Conservation (phyloP, 2,797 vertebrate species). For the Hoplostethus mediterraneus region DNA sequence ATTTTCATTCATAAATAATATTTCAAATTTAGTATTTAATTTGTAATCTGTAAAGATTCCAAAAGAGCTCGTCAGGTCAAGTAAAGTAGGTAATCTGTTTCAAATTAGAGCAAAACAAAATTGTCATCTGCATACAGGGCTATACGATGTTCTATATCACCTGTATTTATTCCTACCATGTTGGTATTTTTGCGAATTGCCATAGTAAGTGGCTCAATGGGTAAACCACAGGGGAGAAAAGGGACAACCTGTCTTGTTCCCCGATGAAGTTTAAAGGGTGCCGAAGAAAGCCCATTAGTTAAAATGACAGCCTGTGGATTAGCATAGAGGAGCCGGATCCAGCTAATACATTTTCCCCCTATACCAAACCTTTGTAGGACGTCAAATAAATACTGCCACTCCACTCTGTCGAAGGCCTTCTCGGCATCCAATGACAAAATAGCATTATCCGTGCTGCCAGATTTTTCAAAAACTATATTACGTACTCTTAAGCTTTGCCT, state of each 20-base stretch:
- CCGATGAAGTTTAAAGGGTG: neutral
- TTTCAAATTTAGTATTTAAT: too few species aligned
- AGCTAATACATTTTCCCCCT: neutral
- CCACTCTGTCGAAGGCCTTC: too few species aligned
- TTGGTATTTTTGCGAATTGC: neutral
- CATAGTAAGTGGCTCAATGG: neutral
- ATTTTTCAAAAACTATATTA: neutral
- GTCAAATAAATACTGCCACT: too few species aligned
- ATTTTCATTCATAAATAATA: too few species aligned
- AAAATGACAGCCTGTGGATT: neutral
- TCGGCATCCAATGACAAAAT: too few species aligned
- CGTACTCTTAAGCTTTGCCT: neutral
- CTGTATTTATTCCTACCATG: neutral
- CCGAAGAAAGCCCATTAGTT: neutral
- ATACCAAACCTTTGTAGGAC: neutral
- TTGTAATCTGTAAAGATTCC: too few species aligned
- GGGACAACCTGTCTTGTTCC: neutral
- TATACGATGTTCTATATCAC: too few species aligned
- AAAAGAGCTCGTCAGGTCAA: too few species aligned
- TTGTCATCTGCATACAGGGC: neutral
- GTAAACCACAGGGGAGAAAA: neutral
- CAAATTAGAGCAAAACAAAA: too few species aligned
- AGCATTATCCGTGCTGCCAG: neutral
- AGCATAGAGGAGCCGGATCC: neutral
- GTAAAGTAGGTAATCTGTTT: too few species aligned